A percentile compares a stretch with the other conserved stretches of the same genome.
These are phyloP conservation scores for Sinelater perroti DNA, from an alignment of 2,888 invertebrate genomes.

Conservation along the genomic window DNA sequence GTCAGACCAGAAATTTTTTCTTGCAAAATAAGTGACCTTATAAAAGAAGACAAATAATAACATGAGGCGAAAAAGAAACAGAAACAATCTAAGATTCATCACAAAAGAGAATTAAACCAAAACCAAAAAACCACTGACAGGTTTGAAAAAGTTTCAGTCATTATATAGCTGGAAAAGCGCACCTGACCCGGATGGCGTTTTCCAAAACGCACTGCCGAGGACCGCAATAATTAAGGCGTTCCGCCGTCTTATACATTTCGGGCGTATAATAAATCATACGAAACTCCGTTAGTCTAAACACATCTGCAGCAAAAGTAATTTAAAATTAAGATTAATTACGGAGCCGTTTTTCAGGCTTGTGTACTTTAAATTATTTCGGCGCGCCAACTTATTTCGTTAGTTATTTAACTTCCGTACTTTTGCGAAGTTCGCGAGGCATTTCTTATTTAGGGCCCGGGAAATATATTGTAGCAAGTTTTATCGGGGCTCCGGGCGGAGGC, in stretches of 20 bases:
- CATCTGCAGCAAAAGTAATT: slow-evolving; percentile 51
- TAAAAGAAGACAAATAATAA: too few species aligned
- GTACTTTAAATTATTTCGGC: slow-evolving; percentile 47
- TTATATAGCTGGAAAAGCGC: too few species aligned
- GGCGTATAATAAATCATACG: slow-evolving; percentile 38
- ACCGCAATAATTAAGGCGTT: slow-evolving; percentile 30
- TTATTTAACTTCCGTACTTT: slow-evolving; percentile 47
- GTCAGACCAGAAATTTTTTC: too few species aligned
- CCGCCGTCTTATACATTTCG: slow-evolving; percentile 32
- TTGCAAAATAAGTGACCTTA: too few species aligned
- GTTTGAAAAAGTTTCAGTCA: too few species aligned
- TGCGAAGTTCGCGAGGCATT: slow-evolving; percentile 34
- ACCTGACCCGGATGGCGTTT: too few species aligned
- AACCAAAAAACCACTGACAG: too few species aligned
- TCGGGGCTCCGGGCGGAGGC: slow-evolving; percentile 5
- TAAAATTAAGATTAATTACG: slow-evolving; percentile 60
- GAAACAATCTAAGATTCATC: too few species aligned
- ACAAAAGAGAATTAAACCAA: too few species aligned
- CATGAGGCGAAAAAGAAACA: too few species aligned
- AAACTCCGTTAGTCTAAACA: slow-evolving; percentile 36
- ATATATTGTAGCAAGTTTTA: slow-evolving; percentile 36
- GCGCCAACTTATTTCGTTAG: slow-evolving; percentile 46
- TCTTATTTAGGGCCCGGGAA: slow-evolving; percentile 39
- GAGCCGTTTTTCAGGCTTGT: slow-evolving; percentile 53
- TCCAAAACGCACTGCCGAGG: too few species aligned